These are phyloP conservation scores for Chloroclystis v-ata DNA, from an alignment of 2,888 invertebrate genomes.

Conservation along the genomic window DNA sequence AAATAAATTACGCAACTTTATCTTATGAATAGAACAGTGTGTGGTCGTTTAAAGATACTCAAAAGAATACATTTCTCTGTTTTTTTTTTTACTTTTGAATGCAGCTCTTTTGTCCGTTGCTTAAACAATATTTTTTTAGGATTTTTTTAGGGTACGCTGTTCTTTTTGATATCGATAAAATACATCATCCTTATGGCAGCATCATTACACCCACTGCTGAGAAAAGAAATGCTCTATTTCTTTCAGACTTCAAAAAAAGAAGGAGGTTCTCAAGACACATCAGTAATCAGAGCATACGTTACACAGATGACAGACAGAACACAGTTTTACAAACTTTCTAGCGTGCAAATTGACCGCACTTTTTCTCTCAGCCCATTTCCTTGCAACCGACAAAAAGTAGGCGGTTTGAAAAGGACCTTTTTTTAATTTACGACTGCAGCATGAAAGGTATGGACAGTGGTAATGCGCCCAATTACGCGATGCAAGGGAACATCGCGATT, in stretches of 20 bases:
- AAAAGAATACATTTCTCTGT: not conserved
- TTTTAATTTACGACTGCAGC: conserved; percentile 55
- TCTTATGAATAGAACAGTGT: not conserved
- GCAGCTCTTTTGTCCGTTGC: not conserved
- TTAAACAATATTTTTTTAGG: not conserved
- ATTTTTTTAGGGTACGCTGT: not conserved
- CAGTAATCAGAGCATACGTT: no score
- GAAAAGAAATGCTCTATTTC: no score
- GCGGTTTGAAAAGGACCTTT: conserved; percentile 53
- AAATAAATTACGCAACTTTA: conserved; percentile 2
- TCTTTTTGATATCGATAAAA: no score
- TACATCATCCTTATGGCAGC: no score
- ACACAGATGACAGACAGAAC: no score
- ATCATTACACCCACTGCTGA: no score
- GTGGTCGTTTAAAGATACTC: not conserved
- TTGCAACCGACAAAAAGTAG: conserved; percentile 49
- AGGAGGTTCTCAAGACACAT: no score
- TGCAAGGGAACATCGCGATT: conserved; percentile 57
- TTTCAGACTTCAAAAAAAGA: no score
- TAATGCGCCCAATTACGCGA: conserved; percentile 50
- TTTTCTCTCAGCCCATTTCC: conserved; percentile 26
- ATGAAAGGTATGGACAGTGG: conserved; percentile 45
- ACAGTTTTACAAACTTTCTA: not conserved
- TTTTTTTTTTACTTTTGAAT: not conserved
- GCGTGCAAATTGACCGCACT: conserved; percentile 26